Percentiles rank a stretch among this genome's conserved stretches.
Evolutionary conservation across 23 tunicate genomes (phyloP).

Genomic region (Halocynthia roretzi): DNA sequence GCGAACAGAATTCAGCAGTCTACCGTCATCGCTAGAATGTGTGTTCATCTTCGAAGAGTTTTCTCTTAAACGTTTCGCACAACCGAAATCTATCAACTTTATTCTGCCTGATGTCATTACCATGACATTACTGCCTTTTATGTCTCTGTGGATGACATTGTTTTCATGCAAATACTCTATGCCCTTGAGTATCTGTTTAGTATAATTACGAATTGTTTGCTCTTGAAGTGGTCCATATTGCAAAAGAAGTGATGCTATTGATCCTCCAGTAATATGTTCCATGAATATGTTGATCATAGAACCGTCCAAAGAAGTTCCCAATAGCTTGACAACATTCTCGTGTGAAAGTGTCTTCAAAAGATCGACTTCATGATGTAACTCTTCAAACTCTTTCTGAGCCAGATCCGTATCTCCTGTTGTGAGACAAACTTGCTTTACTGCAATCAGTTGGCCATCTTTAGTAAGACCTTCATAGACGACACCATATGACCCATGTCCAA

Average conservation of each 20-base stretch:
- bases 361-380: conserved; percentile 78
- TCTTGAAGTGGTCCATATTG: conserved; percentile 72
- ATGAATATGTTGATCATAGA: conserved; percentile 69
- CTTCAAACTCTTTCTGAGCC: conserved; percentile 66
- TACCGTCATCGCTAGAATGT: conserved; percentile 5
- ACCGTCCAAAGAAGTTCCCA: conserved; percentile 68
- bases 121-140: conserved; percentile 92
- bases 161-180: conserved; percentile 59
- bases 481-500: conserved; percentile 87
- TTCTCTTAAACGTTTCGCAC: conserved; percentile 61
- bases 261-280: conserved; percentile 89
- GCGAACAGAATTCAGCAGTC: conserved; percentile 32
- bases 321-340: conserved; percentile 78
- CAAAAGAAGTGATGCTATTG: conserved; percentile 52
- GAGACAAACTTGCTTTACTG: conserved; percentile 83
- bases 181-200: conserved; percentile 81
- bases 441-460: conserved; percentile 71
- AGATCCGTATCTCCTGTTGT: conserved; percentile 16
- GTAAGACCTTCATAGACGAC: conserved; percentile 90
- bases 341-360: conserved; percentile 72
- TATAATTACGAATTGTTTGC: conserved; percentile 46
- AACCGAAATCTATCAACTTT: conserved; percentile 95
- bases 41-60: conserved; percentile 2
- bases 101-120: conserved; percentile 61
- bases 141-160: conserved; percentile 85